Evolutionary conservation across 2,113 vertebrate genomes (phyloP).

Genomic region (Psilopogon haemacephalus): DNA sequence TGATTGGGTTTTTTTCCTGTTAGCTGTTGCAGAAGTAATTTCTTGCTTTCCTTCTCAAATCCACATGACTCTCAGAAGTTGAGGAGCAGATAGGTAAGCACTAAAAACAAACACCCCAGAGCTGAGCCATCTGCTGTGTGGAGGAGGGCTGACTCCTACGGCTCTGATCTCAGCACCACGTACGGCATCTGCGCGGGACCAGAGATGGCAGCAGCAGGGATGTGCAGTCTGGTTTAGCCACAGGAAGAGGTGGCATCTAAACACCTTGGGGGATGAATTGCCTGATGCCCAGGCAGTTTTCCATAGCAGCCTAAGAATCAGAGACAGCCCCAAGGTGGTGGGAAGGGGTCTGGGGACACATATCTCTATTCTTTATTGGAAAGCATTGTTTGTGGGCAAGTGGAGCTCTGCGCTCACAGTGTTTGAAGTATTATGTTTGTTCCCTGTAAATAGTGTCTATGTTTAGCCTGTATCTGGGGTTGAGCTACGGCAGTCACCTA

Average conservation of each 20-base stretch:
- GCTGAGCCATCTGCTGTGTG: constrained; percentile 63
- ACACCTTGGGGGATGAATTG: not conserved
- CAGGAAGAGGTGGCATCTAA: not conserved
- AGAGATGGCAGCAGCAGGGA: not conserved
- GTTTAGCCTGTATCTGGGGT: too few species aligned
- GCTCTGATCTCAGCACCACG: constrained; percentile 43
- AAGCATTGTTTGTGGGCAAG: not conserved
- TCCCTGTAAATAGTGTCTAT: not conserved
- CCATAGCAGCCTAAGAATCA: not conserved
- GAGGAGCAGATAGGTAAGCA: constrained; percentile 54
- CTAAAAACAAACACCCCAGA: constrained; percentile 28
- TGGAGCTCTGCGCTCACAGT: not conserved
- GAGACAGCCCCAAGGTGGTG: not conserved
- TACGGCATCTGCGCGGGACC: constrained; percentile 39
- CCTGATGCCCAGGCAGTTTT: not conserved
- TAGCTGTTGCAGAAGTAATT: constrained; percentile 5
- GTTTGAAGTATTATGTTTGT: not conserved
- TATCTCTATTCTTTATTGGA: not conserved
- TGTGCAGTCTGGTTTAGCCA: constrained; percentile 15
- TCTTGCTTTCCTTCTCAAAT: not conserved
- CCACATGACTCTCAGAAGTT: constrained; percentile 37
- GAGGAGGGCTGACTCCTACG: constrained; percentile 67
- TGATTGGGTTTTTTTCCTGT: not conserved
- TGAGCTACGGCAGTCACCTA: too few species aligned
- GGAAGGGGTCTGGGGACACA: not conserved